Conservation (phyloP, 2,113 vertebrate species). For the Xenus cinereus region DNA sequence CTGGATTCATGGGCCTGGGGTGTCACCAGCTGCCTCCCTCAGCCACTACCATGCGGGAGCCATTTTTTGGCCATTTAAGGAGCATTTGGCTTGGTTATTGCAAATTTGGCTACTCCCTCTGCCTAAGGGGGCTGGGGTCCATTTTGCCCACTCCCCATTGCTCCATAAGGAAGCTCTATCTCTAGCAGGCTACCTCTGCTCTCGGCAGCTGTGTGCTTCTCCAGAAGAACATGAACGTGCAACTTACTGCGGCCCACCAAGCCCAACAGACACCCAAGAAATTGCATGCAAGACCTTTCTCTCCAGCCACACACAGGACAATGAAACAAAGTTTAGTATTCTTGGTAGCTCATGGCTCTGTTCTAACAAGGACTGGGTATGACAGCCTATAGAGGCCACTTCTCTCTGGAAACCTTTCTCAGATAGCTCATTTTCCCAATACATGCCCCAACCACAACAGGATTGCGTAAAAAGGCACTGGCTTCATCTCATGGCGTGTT, state of each 20-base stretch:
- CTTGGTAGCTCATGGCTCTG: fast-evolving
- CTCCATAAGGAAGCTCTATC: background rate
- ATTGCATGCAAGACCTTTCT: background rate
- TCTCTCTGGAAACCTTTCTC: background rate
- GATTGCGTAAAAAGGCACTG: background rate
- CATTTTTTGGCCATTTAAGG: fast-evolving
- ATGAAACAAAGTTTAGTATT: background rate
- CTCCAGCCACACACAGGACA: background rate
- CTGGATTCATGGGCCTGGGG: background rate
- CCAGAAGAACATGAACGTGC: background rate
- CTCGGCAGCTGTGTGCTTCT: background rate
- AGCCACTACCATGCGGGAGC: fast-evolving
- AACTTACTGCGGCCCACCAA: background rate
- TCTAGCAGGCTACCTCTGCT: background rate
- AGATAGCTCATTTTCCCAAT: background rate
- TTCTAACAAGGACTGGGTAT: background rate
- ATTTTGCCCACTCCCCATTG: background rate
- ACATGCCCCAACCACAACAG: fast-evolving
- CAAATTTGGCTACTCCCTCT: background rate
- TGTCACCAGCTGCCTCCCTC: background rate
- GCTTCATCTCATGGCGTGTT: fast-evolving
- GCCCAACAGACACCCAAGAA: background rate
- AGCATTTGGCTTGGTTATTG: background rate
- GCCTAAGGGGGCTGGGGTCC: background rate
- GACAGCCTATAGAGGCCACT: background rate